Evolutionary conservation across 2,797 vertebrate species (phyloP), one percentile per base, ranked within the genome.

Genomic region (Spinibarbus caldwelli): DNA sequence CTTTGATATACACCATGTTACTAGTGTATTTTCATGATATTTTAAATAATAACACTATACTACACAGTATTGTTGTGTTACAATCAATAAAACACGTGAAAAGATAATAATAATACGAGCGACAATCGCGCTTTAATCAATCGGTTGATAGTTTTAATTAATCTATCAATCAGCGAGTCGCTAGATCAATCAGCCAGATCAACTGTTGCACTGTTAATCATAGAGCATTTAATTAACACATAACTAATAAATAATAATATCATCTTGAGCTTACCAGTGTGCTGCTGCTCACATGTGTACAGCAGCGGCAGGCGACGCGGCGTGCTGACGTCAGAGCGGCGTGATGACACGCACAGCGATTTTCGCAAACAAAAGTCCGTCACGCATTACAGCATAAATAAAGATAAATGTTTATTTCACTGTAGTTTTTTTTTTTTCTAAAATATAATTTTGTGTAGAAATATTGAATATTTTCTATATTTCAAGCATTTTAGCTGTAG

Each of bases 311-410:
- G 38, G 0, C 64, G 88, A 73, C 88, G 84, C 88, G 19, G 21
- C 10, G 10, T 84, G 86, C 86, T 87, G 86, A 86, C 86, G 85
- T 31, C 36, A 26, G 21, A 2, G 6, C 70, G 29, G 19, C 41
- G 8, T 12, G 43, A n/a, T 1, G 19, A 12, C 47, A 5, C 49
- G 6, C 2, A 14, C 36, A 0, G 3, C 26, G 4, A 6, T 9
- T 9, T 57, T 38, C 4, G 6, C 49, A 73, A 83, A 75, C 9
- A 62, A 62, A 82, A 45, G 49, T 59, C 54, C 38, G 57, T 59
- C 57, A 14, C 4, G n/a, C 23, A n/a, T 4, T 12, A n/a, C 54
- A 57, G 31, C 29, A 64, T 14, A 64, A 7, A 15, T 47, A 47
- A 47, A 43, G 11, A 43, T 43, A 1, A 11, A 43, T 43, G 11